Evolutionary conservation across 2,797 vertebrate species (phyloP).

Genomic region (Rhyacichthys aspro): DNA sequence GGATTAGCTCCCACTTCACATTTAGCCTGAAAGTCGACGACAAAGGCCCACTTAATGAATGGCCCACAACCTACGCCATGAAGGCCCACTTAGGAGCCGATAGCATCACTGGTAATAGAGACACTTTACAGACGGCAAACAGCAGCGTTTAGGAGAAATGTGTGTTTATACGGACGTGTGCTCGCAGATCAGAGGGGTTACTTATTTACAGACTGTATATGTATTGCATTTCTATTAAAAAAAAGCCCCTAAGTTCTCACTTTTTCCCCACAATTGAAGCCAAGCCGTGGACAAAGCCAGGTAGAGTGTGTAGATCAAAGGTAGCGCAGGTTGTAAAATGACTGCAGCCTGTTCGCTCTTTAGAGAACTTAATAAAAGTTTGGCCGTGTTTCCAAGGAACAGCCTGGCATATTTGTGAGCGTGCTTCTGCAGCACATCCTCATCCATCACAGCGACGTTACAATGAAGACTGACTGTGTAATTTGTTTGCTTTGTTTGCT

Average conservation of each 20-base stretch:
- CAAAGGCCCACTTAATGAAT: constrained; percentile 72
- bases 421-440: constrained; percentile 57
- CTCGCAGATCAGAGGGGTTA: constrained; percentile 15
- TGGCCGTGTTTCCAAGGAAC: constrained; percentile 41
- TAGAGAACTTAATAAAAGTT: constrained; percentile 41
- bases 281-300: constrained; percentile 33
- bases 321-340: no score
- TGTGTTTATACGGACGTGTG: constrained; percentile 31
- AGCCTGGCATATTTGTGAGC: constrained; percentile 48
- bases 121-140: constrained; percentile 62
- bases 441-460: constrained; percentile 64
- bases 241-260: no score
- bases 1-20: constrained; percentile 77
- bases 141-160: constrained; percentile 52
- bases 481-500: constrained; percentile 74
- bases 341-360: no score
- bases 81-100: constrained; percentile 59
- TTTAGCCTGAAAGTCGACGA: constrained; percentile 70
- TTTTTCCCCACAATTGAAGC: no score
- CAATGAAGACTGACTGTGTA: constrained; percentile 64
- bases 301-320: no score
- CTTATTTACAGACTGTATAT: no score
- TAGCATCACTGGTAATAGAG: constrained; percentile 74
- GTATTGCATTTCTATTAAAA: no score
- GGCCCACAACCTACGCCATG: constrained; percentile 45